These are phyloP conservation scores for Scaptomyza caliginosa DNA, from an alignment of 2,888 invertebrate genomes.

Conservation along the genomic window DNA sequence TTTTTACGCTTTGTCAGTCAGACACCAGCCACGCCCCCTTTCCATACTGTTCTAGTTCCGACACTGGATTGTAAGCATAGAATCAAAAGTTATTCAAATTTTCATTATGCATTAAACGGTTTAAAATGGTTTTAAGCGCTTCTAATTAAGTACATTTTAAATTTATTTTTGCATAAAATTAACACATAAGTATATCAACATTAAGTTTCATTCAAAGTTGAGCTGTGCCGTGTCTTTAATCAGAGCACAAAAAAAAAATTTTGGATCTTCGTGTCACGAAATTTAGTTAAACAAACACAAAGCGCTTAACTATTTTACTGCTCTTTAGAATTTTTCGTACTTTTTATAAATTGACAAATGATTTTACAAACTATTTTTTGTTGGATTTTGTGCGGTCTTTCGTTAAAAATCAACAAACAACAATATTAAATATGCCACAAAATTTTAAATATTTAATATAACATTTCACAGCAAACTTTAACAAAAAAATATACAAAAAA, in stretches of 20 bases:
- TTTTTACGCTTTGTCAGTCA: slow-evolving; percentile 38
- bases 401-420: background rate
- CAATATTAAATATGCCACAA: background rate
- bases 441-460: background rate
- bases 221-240: background rate
- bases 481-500: too few species aligned
- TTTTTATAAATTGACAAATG: slow-evolving; percentile 16
- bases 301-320: too few species aligned
- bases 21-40: slow-evolving; percentile 1
- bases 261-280: background rate
- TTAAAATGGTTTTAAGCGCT: background rate
- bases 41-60: slow-evolving; percentile 4
- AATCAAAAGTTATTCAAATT: slow-evolving; percentile 55
- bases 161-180: background rate
- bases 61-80: slow-evolving; percentile 38
- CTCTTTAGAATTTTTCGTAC: slow-evolving; percentile 55
- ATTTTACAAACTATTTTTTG: background rate
- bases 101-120: slow-evolving; percentile 40
- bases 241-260: background rate
- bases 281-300: background rate
- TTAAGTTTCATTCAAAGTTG: background rate
- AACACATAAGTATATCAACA: background rate
- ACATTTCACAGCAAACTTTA: too few species aligned
- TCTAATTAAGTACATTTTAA: background rate
- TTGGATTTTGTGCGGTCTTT: background rate